Base-by-base conservation (phyloP, 2,797 vertebrate species). In the Sebastes matsubarae region DNA sequence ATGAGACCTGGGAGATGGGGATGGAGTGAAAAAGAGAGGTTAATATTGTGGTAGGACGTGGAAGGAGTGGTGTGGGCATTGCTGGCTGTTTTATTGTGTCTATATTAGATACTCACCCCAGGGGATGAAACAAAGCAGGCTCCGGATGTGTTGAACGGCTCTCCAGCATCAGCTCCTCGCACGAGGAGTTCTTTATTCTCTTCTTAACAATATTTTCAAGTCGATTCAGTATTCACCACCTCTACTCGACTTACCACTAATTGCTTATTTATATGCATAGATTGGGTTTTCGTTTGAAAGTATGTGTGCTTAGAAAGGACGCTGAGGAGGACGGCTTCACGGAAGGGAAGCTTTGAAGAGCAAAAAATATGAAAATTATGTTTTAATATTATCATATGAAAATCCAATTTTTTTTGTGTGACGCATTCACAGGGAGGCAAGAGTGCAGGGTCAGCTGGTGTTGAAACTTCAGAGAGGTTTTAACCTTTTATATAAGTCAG, bases 41-140 rank as follows among this genome's bases (percentile, higher is more conserved):
- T 79, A 27, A 82, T 86, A 68, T 66, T 74, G 50, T 77, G 63
- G 73, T 60, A 71, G 67, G 34, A 73, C 57, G 63, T 60, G 72
- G 72, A 83, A 68, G 75, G 63, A 79, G 58, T 64, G 68, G 29
- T 84, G 82, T 57, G 58, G 75, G 50, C 78, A 66, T 63, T 32
- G 70, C 73, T 82, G 84, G 65, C 25, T 73, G 58, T 79, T 85
- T 85, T 77, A 77, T 92, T 83, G 67, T 87, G 75, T 83, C 83
- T 88, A 16, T 78, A 81, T 83, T 83, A 42, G 57, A 83, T 67
- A 73, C 32, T 65, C 36, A 73, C 75, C 67, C 63, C 61, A 11
- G 76, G 75, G 67, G 36, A 72, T 86, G 61, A 81, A 75, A 81
- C 34, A 80, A 66, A 79, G 54, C 68, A 59, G 36, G 13, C 68